Conservation (phyloP, 2,113 vertebrate genomes). For the Trinectes maculatus region DNA sequence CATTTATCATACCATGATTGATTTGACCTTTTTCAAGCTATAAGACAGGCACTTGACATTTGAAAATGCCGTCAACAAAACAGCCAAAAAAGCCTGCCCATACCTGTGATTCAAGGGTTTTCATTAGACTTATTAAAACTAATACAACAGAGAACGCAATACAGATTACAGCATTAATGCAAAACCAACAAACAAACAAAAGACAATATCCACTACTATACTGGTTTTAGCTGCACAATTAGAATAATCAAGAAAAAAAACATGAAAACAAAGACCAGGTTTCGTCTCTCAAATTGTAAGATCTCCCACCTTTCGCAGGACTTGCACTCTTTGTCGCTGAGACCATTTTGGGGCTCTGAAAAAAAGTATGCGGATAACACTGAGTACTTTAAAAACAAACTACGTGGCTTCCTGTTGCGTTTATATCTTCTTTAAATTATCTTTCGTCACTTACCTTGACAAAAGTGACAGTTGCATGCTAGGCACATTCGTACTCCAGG, state of each 20-base stretch:
- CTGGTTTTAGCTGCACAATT: too few relatives aligned
- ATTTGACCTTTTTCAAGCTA: neutral
- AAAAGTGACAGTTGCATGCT: rapidly evolving
- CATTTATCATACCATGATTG: neutral
- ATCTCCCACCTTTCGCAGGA: constrained; percentile 20
- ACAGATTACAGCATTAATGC: too few relatives aligned
- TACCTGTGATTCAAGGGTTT: too few relatives aligned
- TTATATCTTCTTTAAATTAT: neutral
- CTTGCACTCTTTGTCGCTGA: neutral
- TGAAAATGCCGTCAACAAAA: neutral
- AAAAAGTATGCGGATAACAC: neutral
- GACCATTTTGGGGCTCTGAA: rapidly evolving
- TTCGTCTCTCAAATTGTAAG: neutral
- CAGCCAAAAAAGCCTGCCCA: too few relatives aligned
- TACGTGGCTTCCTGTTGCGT: neutral
- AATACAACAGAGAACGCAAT: too few relatives aligned
- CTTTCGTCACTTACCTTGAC: constrained; percentile 16
- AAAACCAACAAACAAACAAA: too few relatives aligned
- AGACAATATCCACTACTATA: too few relatives aligned
- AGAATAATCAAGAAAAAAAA: too few relatives aligned
- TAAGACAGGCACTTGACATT: too few relatives aligned
- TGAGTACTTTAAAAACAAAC: too few relatives aligned
- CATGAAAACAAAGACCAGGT: too few relatives aligned
- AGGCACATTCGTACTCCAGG: rapidly evolving
- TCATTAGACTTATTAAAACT: too few relatives aligned